These are phyloP conservation scores for Pangasius macronema DNA, from an alignment of 2,797 vertebrate genomes.

Conservation along the genomic window DNA sequence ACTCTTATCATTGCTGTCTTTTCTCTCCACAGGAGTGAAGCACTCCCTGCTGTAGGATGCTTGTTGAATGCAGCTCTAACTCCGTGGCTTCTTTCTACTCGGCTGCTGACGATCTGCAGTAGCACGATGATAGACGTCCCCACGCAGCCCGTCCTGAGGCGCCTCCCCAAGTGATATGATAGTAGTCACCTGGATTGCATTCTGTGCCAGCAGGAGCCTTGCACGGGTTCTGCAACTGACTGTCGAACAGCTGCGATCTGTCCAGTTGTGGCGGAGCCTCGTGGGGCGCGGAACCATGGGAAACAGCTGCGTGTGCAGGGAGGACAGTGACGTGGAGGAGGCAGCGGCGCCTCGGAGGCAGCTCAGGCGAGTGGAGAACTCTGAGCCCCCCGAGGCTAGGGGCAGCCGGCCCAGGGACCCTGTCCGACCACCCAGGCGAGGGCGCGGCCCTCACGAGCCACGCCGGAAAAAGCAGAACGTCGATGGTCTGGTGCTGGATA, in stretches of 20 bases:
- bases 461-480: slow-evolving; percentile 97
- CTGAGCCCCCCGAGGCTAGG: slow-evolving; percentile 75
- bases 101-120: slow-evolving; percentile 57
- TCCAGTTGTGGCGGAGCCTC: slow-evolving; percentile 76
- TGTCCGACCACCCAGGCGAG: slow-evolving; percentile 90
- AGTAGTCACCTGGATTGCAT: slow-evolving; percentile 93
- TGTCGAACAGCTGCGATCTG: slow-evolving; percentile 75
- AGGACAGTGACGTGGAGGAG: slow-evolving; percentile 94
- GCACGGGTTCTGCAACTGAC: slow-evolving; percentile 87
- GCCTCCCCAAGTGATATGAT: slow-evolving; percentile 93
- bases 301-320: slow-evolving; percentile 96
- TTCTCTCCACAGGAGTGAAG: slow-evolving; percentile 46
- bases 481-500: slow-evolving; percentile 95
- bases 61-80: slow-evolving; percentile 51
- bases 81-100: slow-evolving; percentile 55
- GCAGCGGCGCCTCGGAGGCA: slow-evolving; percentile 75
- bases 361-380: slow-evolving; percentile 78
- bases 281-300: slow-evolving; percentile 83
- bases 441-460: slow-evolving; percentile 94
- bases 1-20: not conserved
- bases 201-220: slow-evolving; percentile 96
- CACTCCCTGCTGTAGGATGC: slow-evolving; percentile 62
- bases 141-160: slow-evolving; percentile 70
- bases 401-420: slow-evolving; percentile 90
- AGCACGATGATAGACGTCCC: slow-evolving; percentile 68